A percentile compares a stretch with the other conserved stretches of the same genome.
phyloP scores from a whole-genome alignment of 2,888 invertebrate genomes.

The Coleophora deauratella region DNA sequence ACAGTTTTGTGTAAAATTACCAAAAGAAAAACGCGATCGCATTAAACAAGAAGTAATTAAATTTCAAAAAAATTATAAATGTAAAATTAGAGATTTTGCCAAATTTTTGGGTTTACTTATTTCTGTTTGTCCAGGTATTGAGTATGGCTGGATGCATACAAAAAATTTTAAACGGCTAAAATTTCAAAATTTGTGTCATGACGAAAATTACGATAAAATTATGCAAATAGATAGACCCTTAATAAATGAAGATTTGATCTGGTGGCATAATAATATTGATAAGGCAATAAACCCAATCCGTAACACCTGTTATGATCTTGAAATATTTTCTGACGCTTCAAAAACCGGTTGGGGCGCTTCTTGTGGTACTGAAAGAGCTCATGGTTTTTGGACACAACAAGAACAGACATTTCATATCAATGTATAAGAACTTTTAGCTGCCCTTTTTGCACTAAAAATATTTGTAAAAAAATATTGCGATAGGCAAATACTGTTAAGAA shows the following conservation, averaged over 20 bases:
- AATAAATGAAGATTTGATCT: not conserved
- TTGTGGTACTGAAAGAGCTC: constrained; percentile 7
- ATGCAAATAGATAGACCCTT: not conserved
- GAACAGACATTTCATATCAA: constrained; percentile 13
- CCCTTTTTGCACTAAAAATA: constrained; percentile 11
- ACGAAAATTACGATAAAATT: constrained; percentile 5
- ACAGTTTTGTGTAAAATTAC: constrained; percentile 6
- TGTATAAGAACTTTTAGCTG: constrained; percentile 11
- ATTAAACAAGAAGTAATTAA: not conserved
- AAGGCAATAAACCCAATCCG: not conserved
- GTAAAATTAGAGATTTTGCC: constrained; percentile 12
- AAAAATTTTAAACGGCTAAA: constrained; percentile 7
- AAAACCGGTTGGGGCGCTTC: constrained; percentile 14
- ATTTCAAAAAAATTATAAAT: not conserved
- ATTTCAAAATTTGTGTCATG: constrained; percentile 2
- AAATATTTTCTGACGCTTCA: constrained; percentile 13
- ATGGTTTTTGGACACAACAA: constrained; percentile 9
- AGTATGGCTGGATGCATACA: constrained; percentile 8
- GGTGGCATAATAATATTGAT: not conserved
- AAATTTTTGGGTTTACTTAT: constrained; percentile 7
- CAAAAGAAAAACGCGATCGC: constrained; percentile 1
- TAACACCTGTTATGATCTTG: constrained; percentile 2
- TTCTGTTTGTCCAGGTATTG: constrained; percentile 10
- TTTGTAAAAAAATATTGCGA: constrained; percentile 8
- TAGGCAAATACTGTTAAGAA: constrained; percentile 7